These are phyloP conservation scores for Periplaneta americana DNA, from an alignment of 1,140 invertebrate genomes.

Conservation along the genomic window DNA sequence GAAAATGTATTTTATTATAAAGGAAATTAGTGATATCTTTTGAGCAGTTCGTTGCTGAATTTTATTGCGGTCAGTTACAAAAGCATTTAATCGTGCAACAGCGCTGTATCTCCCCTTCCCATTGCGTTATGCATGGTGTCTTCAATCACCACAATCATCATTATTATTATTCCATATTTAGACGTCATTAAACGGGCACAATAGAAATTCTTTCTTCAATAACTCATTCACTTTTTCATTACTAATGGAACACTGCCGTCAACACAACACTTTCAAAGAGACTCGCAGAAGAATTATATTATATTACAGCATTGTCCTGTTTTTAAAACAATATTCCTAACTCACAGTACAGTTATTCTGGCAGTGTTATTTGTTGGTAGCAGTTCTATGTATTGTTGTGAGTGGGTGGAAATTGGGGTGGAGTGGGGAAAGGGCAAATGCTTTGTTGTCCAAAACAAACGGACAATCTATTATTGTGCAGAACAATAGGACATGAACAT, in stretches of 20 bases:
- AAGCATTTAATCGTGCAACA: no score
- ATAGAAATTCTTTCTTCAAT: neutral
- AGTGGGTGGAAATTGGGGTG: neutral
- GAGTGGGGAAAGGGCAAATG: no score
- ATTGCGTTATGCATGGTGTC: no score
- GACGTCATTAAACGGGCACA: neutral
- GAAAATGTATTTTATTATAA: no score
- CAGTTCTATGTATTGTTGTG: neutral
- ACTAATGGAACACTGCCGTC: neutral
- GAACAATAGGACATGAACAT: neutral
- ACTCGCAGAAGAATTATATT: no score
- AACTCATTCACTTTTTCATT: neutral
- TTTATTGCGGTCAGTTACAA: no score
- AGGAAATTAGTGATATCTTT: no score
- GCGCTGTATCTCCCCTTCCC: no score
- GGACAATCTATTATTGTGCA: neutral
- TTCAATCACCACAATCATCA: no score
- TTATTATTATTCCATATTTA: neutral
- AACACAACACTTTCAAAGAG: neutral
- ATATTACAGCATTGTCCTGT: neutral
- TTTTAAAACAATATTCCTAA: neutral
- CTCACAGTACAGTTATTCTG: neutral
- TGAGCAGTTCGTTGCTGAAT: no score
- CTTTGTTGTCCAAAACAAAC: neutral
- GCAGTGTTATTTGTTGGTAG: neutral